Evolutionary conservation across 2,888 invertebrate genomes (phyloP), one percentile per base, ranked within the genome.

Genomic region (Lasioglossum morio): DNA sequence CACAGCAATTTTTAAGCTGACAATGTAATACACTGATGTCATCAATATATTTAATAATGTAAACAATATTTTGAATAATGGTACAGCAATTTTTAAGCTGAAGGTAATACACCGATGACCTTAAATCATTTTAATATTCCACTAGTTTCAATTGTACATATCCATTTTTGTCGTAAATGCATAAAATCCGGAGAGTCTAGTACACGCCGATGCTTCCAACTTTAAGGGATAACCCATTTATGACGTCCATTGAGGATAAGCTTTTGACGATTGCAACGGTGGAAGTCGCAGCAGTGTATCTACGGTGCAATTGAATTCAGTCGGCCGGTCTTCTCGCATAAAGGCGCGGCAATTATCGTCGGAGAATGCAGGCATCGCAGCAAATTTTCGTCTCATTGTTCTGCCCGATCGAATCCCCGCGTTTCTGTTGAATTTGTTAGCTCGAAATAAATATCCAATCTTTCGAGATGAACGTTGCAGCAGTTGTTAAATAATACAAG

Each of bases 271-370:
- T n/a, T 27, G 12, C 23, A 70, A 63, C n/a, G 43, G 43, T n/a
- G n/a, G 30, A 66, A 77, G 66, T 77, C 66, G 19, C 23, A 81
- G 75, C 14, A n/a, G 37, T n/a, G 30, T 53, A 46, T 57, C 57
- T 10, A 73, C 19, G n/a, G 27, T 77, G 66, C 73, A 77, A 84
- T 82, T 77, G 73, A 77, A 84, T 82, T 48, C 77, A 57, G 69
- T 60, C 37, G 48, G 73, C 66, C 76, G 16, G 40, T 27, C 16
- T 43, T 23, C 23, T 7, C 30, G n/a, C n/a, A 53, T 77, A 73
- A 70, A 60, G 73, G 73, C 57, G 73, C 48, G 73, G 73, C 77
- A 79, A 82, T 82, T 79, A 74, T 60, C 74, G 46, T 70, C 16
- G n/a, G 60, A 70, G 60, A 46, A 70, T 60, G 79, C 37, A 66